Percentiles rank a stretch among this genome's conserved stretches.
Conservation (phyloP, 2,888 invertebrate species). For the Omphaloscelis lunosa region DNA sequence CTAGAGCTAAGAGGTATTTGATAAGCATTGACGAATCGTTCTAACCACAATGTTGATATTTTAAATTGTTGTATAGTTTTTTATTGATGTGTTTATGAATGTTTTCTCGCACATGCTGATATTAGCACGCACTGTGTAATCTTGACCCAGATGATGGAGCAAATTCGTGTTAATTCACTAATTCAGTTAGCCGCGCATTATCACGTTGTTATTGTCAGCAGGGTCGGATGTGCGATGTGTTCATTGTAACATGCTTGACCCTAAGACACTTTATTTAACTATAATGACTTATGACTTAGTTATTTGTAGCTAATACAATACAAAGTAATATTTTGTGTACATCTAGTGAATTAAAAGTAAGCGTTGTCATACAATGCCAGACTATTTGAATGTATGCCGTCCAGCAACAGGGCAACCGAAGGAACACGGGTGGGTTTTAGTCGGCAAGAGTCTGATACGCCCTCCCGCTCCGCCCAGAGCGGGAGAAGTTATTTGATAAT, state of each 20-base stretch:
- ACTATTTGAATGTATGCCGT: background rate
- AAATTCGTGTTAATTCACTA: constrained; percentile 80
- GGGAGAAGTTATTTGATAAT: too few species aligned
- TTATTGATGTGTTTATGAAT: constrained; percentile 28
- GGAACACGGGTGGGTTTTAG: too few species aligned
- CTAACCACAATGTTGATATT: constrained; percentile 1
- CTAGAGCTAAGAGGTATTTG: background rate
- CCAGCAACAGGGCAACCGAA: background rate
- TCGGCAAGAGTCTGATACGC: too few species aligned
- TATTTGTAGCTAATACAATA: background rate
- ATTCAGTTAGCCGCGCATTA: constrained; percentile 66
- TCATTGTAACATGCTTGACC: constrained; percentile 55
- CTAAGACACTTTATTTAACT: constrained; percentile 40
- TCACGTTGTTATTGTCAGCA: constrained; percentile 67
- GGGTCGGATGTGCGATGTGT: constrained; percentile 39
- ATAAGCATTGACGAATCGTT: constrained; percentile 11
- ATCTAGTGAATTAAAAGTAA: background rate
- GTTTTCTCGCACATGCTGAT: constrained; percentile 42
- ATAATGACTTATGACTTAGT: background rate
- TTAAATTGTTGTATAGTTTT: constrained; percentile 15
- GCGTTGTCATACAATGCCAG: background rate
- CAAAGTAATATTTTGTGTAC: constrained; percentile 19
- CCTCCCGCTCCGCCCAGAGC: too few species aligned
- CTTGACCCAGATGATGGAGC: constrained; percentile 83
- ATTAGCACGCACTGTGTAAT: constrained; percentile 72